Percentiles rank a stretch among this genome's conserved stretches.
These are phyloP conservation scores for Aratinga solstitialis DNA, from an alignment of 2,797 vertebrate species.

Conservation along the genomic window DNA sequence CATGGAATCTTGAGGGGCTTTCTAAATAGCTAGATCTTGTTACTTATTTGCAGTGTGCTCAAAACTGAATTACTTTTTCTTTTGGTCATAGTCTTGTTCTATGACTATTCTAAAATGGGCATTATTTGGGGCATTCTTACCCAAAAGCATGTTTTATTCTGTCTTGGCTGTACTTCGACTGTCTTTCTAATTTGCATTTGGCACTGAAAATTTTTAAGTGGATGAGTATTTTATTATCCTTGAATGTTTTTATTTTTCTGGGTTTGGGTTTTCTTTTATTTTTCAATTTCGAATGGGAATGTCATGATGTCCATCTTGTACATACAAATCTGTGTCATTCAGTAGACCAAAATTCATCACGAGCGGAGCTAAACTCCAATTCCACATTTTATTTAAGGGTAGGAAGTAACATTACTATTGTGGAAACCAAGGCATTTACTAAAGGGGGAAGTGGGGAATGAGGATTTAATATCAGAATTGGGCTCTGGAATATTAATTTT, in stretches of 20 bases:
- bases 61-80: not conserved
- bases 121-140: not conserved
- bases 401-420: not conserved
- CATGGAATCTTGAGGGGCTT: not conserved
- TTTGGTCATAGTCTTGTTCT: not conserved
- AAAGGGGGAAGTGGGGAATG: not conserved
- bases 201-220: not conserved
- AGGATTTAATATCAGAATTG: not conserved
- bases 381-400: not conserved
- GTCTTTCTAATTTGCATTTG: not conserved
- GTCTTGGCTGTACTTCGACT: not conserved
- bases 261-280: not conserved
- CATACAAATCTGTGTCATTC: not conserved
- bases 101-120: not conserved
- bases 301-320: not conserved
- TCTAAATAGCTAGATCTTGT: not conserved
- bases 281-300: not conserved
- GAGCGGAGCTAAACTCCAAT: not conserved
- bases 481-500: slow-evolving; percentile 5
- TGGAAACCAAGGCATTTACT: not conserved
- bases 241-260: not conserved
- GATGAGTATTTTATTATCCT: not conserved
- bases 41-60: not conserved
- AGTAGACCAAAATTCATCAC: not conserved
- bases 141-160: not conserved